Evolutionary conservation across 2,113 vertebrate species (phyloP).

Genomic region (Ameiurus melas): DNA sequence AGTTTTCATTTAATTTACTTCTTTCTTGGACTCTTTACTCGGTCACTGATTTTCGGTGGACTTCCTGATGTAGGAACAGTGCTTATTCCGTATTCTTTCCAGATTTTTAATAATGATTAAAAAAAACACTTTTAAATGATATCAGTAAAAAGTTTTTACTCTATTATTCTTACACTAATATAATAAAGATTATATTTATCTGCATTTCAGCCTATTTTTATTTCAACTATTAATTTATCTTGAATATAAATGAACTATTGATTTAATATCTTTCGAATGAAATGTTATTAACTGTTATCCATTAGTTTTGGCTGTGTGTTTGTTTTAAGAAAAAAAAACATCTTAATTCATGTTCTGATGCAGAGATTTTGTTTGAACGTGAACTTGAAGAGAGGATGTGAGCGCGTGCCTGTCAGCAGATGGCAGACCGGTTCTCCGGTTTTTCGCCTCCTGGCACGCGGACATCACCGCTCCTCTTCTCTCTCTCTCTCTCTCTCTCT

Average conservation of each 20-base stretch:
- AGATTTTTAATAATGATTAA: neutral
- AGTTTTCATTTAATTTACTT: too few species aligned
- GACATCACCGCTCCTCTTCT: constrained; percentile 64
- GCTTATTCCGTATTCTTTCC: neutral
- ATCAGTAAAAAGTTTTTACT: neutral
- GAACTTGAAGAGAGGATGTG: neutral
- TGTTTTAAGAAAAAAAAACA: neutral
- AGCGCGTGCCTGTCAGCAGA: constrained; percentile 28
- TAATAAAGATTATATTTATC: too few species aligned
- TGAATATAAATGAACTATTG: neutral
- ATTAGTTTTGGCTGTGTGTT: neutral
- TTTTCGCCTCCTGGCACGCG: constrained; percentile 53
- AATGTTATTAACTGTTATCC: neutral
- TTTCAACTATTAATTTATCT: neutral
- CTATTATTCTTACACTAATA: neutral
- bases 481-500: constrained; percentile 61
- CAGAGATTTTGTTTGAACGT: neutral
- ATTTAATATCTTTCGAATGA: neutral
- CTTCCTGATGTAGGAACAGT: neutral
- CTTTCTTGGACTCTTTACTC: neutral
- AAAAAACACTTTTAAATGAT: neutral
- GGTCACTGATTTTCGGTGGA: too few species aligned
- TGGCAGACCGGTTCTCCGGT: constrained; percentile 30
- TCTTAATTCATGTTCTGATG: neutral
- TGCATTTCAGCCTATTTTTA: neutral